phyloP scores from a whole-genome alignment of 2,888 invertebrate genomes.

The Argynnis bischoffii region DNA sequence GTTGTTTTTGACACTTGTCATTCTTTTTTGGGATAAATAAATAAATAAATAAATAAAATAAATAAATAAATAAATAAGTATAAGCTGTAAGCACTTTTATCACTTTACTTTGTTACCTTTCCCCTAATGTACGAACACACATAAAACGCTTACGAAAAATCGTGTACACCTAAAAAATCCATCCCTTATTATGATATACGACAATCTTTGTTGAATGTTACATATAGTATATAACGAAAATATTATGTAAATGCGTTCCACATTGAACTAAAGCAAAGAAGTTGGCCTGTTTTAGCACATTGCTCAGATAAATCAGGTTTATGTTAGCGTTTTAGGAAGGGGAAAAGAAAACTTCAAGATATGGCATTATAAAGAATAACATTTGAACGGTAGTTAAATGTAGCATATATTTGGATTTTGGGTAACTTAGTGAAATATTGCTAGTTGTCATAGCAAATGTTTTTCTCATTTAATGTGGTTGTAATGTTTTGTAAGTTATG shows the following conservation, averaged over 20 bases:
- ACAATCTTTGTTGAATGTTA: slow-evolving; percentile 35
- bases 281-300: slow-evolving; percentile 43
- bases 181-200: slow-evolving; percentile 47
- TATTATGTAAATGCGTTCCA: slow-evolving; percentile 47
- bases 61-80: no score
- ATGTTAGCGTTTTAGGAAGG: slow-evolving; percentile 36
- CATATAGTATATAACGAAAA: slow-evolving; percentile 59
- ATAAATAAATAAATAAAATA: no score
- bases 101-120: background rate
- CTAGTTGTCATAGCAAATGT: background rate
- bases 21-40: no score
- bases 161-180: slow-evolving; percentile 37
- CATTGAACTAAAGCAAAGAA: slow-evolving; percentile 44
- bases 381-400: slow-evolving; percentile 31
- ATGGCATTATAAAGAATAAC: slow-evolving; percentile 27
- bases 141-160: slow-evolving; percentile 25
- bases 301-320: slow-evolving; percentile 41
- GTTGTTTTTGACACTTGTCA: no score
- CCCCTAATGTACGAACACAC: background rate
- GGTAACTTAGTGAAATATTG: slow-evolving; percentile 5
- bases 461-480: no score
- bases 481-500: no score
- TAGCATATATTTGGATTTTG: slow-evolving; percentile 18
- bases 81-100: no score
- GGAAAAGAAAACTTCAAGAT: slow-evolving; percentile 30